Conservation (phyloP, 2,888 invertebrate genomes). For the Tenthredo mesomela region DNA sequence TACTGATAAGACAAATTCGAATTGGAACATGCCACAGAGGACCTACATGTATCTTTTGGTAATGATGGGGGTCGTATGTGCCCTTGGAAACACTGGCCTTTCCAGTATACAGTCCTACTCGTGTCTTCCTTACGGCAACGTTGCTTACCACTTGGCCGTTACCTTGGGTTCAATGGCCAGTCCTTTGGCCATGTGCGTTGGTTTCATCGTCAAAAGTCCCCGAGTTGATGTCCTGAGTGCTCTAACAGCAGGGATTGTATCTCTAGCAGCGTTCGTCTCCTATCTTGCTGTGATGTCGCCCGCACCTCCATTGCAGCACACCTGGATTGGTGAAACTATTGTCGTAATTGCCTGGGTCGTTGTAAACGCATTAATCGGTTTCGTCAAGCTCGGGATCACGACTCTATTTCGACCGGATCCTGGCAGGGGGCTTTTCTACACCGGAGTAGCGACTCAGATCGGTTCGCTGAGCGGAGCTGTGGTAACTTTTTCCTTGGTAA, state of each 20-base stretch:
- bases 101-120: slow-evolving; percentile 84
- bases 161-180: slow-evolving; percentile 83
- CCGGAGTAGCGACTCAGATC: slow-evolving; percentile 87
- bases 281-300: slow-evolving; percentile 88
- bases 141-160: slow-evolving; percentile 83
- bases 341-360: slow-evolving; percentile 87
- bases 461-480: slow-evolving; percentile 90
- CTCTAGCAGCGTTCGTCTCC: slow-evolving; percentile 84
- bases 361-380: slow-evolving; percentile 85
- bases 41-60: slow-evolving; percentile 70
- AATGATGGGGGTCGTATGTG: slow-evolving; percentile 77
- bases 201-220: slow-evolving; percentile 77
- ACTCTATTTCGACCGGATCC: slow-evolving; percentile 87
- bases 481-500: slow-evolving; percentile 83
- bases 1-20: slow-evolving; percentile 76
- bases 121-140: slow-evolving; percentile 83
- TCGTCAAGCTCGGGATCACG: slow-evolving; percentile 89
- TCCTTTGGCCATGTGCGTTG: slow-evolving; percentile 82
- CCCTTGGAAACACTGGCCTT: slow-evolving; percentile 82
- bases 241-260: slow-evolving; percentile 78
- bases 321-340: slow-evolving; percentile 81
- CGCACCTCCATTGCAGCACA: slow-evolving; percentile 83
- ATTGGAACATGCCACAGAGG: slow-evolving; percentile 71
- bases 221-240: slow-evolving; percentile 69
- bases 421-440: slow-evolving; percentile 87